A percentile compares a stretch with the other conserved stretches of the same genome.
Conservation (phyloP, 2,888 invertebrate species). For the Beris morrisii region DNA sequence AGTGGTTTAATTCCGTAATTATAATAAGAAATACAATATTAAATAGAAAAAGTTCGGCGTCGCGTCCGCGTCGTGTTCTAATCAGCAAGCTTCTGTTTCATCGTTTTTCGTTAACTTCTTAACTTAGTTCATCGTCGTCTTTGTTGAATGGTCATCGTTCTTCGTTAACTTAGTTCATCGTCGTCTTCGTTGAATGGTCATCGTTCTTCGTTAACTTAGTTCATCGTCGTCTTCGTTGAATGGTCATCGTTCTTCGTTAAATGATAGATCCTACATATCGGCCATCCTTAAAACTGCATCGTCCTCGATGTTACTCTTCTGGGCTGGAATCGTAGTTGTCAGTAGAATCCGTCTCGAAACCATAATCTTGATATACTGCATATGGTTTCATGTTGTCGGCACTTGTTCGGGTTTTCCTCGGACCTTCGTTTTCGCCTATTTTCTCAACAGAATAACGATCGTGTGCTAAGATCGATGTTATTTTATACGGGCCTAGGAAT, state of each 20-base stretch:
- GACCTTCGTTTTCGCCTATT: constrained; percentile 40
- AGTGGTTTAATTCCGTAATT: too few relatives aligned
- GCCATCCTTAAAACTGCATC: not conserved
- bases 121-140: too few relatives aligned
- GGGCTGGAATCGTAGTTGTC: too few relatives aligned
- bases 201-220: too few relatives aligned
- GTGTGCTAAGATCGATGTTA: constrained; percentile 23
- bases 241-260: too few relatives aligned
- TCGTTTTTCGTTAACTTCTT: too few relatives aligned
- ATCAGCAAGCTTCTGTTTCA: too few relatives aligned
- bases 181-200: not conserved
- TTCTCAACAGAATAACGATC: constrained; percentile 31
- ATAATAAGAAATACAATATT: too few relatives aligned
- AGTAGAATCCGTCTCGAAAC: not conserved
- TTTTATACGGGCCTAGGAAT: constrained; percentile 48
- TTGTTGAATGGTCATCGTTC: too few relatives aligned
- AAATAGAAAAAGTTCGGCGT: too few relatives aligned
- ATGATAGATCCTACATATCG: not conserved
- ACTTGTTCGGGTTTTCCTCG: not conserved
- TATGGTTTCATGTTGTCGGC: constrained; percentile 24
- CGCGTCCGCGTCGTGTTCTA: too few relatives aligned
- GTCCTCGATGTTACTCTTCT: not conserved
- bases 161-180: too few relatives aligned
- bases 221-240: not conserved
- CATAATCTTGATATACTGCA: not conserved